Evolutionary conservation across 1,140 invertebrate genomes (phyloP).

Genomic region (Meloidogyne floridensis): DNA sequence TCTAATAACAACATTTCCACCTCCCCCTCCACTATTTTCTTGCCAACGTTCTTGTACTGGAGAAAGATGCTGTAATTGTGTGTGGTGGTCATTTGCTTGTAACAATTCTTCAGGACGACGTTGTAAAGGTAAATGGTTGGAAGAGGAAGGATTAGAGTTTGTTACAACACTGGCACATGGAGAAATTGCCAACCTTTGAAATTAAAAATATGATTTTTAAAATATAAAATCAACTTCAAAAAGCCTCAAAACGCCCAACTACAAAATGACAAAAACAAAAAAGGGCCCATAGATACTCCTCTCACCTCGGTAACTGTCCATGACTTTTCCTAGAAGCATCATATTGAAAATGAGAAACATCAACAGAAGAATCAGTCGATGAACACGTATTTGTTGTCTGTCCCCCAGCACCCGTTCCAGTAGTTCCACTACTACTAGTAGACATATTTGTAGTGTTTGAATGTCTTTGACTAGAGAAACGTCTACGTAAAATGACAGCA

Average conservation of each 20-base stretch:
- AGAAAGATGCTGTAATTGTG: slow-evolving; percentile 42
- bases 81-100: slow-evolving; percentile 8
- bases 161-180: slow-evolving; percentile 33
- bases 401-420: slow-evolving; percentile 42
- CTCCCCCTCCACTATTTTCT: neutral
- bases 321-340: slow-evolving; percentile 1
- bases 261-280: too few relatives aligned
- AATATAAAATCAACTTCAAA: too few relatives aligned
- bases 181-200: slow-evolving; percentile 54
- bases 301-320: slow-evolving; percentile 1
- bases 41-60: slow-evolving; percentile 49
- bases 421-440: slow-evolving; percentile 49
- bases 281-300: too few relatives aligned
- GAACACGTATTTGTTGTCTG: slow-evolving; percentile 38
- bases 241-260: too few relatives aligned
- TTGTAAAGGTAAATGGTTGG: neutral
- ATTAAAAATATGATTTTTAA: neutral
- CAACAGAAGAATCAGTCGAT: slow-evolving; percentile 62
- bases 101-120: slow-evolving; percentile 11
- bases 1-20: neutral
- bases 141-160: slow-evolving; percentile 8
- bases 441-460: slow-evolving; percentile 58
- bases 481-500: slow-evolving; percentile 59
- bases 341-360: slow-evolving; percentile 47
- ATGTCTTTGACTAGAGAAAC: slow-evolving; percentile 63